These are phyloP conservation scores for Orchestes rusci DNA, from an alignment of 2,888 invertebrate species.

Conservation along the genomic window DNA sequence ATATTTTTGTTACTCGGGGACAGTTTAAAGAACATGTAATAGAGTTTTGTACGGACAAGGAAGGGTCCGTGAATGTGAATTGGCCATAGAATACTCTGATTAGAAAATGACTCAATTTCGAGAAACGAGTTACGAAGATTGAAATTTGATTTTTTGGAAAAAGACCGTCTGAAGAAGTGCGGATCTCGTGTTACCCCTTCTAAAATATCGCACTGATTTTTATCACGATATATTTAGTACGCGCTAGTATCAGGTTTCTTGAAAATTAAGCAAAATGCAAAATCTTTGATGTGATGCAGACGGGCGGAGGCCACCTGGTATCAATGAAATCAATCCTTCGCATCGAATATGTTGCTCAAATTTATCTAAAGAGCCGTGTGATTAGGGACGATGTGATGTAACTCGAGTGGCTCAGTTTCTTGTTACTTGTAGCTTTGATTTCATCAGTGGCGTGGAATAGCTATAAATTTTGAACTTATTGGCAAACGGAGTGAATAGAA, in stretches of 20 bases:
- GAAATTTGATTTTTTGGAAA: too few species aligned
- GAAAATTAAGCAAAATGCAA: slow-evolving; percentile 1
- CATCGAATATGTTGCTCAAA: slow-evolving; percentile 16
- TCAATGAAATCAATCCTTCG: slow-evolving; percentile 14
- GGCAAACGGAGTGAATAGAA: too few species aligned
- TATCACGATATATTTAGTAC: too few species aligned
- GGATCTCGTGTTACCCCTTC: too few species aligned
- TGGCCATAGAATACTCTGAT: background rate
- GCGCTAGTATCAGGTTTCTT: too few species aligned
- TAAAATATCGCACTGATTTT: too few species aligned
- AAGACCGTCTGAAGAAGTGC: too few species aligned
- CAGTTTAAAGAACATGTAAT: slow-evolving; percentile 20
- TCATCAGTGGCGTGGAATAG: slow-evolving; percentile 3
- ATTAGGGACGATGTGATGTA: slow-evolving; percentile 17
- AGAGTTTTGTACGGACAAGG: slow-evolving; percentile 11
- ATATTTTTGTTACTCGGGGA: slow-evolving; percentile 17
- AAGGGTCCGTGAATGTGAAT: slow-evolving; percentile 4
- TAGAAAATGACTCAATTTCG: background rate
- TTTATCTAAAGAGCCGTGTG: slow-evolving; percentile 17
- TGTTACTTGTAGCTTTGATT: slow-evolving; percentile 10
- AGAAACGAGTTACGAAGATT: too few species aligned
- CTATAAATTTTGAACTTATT: too few species aligned
- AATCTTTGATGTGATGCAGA: too few species aligned
- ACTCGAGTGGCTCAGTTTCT: slow-evolving; percentile 13
- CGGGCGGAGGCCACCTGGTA: slow-evolving; percentile 16